Base-by-base conservation (phyloP, 92 coral and sea anemone species). In the Pocillopora meandrina region DNA sequence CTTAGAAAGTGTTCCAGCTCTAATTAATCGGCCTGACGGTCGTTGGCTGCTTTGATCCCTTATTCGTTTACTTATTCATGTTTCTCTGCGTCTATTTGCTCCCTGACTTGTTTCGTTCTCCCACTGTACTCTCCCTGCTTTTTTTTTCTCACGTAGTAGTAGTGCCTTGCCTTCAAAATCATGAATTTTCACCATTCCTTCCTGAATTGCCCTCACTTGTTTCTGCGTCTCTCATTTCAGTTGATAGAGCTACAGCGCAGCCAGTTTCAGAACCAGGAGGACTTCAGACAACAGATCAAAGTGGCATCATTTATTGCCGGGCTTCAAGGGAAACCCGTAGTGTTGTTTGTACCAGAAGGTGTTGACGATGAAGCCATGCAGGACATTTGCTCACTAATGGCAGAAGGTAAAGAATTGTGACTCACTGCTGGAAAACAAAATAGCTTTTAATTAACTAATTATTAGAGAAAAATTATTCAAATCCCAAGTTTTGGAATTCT, bases 231-330 rank as follows among this genome's bases (percentile, higher is more conserved):
- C 36, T 71, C 71, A 10, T 63, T 52, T 20, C 52, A 91, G 95
- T 58, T 94, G 70, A 85, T 92, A 61, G 98, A 94, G 56, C 85
- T 87, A 17, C 93, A 90, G 77, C 84, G 90, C 19, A 86, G 83
- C 74, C 90, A 78, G 58, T 85, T 85, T 77, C 95, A 90, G 75
- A 85, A 83, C 63, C 92, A 86, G 59, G 93, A 92, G 17, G 95
- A 94, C 7, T 87, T 93, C 10, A 91, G 99, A 71, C 95, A 94
- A 47, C 98, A 93, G 89, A 95, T 96, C 79, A 94, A 94, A 79
- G 88, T 91, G 62, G 99, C 98, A 15, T 83, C 94, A 65, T 96
- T 89, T 79, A 81, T 95, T 36, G 92, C 99, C 13, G 98, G 99
- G 16, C 79, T 96, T 13, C 97, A 92, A 79, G 99, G 95, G 49